Evolutionary conservation across 2,888 invertebrate genomes (phyloP).

Genomic region (Papilio demoleus): DNA sequence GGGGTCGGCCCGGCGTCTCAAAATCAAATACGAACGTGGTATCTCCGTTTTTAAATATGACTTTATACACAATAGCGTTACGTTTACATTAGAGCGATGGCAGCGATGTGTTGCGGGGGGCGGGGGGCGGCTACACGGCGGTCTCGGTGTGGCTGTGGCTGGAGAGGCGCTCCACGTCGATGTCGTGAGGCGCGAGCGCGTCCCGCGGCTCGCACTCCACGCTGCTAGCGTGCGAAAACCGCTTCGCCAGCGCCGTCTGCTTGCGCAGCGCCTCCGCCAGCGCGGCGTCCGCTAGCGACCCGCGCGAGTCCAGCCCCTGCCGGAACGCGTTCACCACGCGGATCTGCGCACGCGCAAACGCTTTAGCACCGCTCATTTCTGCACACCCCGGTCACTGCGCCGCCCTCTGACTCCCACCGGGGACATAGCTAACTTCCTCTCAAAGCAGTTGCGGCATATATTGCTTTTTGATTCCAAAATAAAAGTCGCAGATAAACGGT

Average conservation of each 20-base stretch:
- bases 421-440: constrained; percentile 24
- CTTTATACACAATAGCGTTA: constrained; percentile 70
- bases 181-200: constrained; percentile 94
- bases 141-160: constrained; percentile 98
- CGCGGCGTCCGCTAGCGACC: constrained; percentile 96
- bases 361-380: constrained; percentile 41
- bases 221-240: constrained; percentile 94
- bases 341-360: constrained; percentile 88
- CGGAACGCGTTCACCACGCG: constrained; percentile 99
- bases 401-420: constrained; percentile 41
- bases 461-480: neutral
- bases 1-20: constrained; percentile 49
- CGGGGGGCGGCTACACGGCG: constrained; percentile 87
- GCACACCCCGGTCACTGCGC: constrained; percentile 37
- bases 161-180: constrained; percentile 96
- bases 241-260: constrained; percentile 96
- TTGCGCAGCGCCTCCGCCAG: constrained; percentile 96
- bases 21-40: constrained; percentile 39
- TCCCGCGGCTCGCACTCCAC: constrained; percentile 96
- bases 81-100: constrained; percentile 65
- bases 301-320: constrained; percentile 98
- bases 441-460: neutral
- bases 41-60: constrained; percentile 60
- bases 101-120: constrained; percentile 54
- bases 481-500: too few relatives aligned